Percentiles rank a stretch among this genome's conserved stretches.
Conservation (phyloP, 2,888 invertebrate species). For the Aspidiotus rigidus region DNA sequence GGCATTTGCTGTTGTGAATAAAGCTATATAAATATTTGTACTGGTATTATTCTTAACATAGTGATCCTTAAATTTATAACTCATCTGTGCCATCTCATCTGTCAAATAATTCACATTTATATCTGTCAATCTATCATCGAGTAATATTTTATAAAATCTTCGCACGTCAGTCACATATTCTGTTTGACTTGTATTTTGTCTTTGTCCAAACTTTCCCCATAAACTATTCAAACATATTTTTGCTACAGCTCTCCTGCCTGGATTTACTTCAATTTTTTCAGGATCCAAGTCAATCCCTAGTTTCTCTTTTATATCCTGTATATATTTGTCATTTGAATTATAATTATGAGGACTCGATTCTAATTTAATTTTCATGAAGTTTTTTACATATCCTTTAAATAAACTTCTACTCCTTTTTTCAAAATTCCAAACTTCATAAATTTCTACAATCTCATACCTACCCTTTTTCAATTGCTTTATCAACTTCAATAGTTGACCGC, state of each 20-base stretch:
- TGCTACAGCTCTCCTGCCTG: constrained; percentile 38
- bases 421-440: constrained; percentile 33
- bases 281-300: constrained; percentile 37
- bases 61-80: too few relatives aligned
- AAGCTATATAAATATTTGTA: too few relatives aligned
- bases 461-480: too few relatives aligned
- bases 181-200: constrained; percentile 42
- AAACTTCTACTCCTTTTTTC: constrained; percentile 24
- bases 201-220: constrained; percentile 39
- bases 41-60: too few relatives aligned
- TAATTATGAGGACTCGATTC: too few relatives aligned
- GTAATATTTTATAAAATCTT: too few relatives aligned
- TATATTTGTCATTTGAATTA: too few relatives aligned
- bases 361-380: too few relatives aligned
- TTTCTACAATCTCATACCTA: constrained; percentile 31
- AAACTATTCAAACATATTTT: constrained; percentile 39
- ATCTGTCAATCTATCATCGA: constrained; percentile 22
- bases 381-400: too few relatives aligned
- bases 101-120: constrained; percentile 22
- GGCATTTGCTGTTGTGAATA: too few relatives aligned
- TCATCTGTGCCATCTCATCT: constrained; percentile 12
- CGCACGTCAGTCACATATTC: constrained; percentile 36
- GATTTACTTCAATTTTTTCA: constrained; percentile 37
- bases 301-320: constrained; percentile 35
- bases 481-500: constrained; percentile 26